Conservation (phyloP, 1,140 invertebrate genomes). For the Hypsibius dujardini region DNA sequence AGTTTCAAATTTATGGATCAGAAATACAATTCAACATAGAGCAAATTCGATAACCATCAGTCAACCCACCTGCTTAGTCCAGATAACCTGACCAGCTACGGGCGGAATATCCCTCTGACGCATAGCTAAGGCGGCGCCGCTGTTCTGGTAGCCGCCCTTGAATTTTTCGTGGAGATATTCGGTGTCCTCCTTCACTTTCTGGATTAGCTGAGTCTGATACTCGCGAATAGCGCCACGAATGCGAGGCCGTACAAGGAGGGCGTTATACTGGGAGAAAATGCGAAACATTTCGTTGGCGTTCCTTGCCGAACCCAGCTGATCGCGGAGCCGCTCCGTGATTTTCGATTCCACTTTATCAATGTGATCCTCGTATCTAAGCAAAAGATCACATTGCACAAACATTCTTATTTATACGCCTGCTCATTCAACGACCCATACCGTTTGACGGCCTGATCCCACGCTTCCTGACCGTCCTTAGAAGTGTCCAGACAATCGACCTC, state of each 20-base stretch:
- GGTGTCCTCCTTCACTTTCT: conserved; percentile 96
- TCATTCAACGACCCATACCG: conserved; percentile 29
- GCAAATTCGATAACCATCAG: not conserved
- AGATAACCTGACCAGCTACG: conserved; percentile 90
- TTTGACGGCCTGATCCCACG: conserved; percentile 89
- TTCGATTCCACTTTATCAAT: conserved; percentile 92
- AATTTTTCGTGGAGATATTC: conserved; percentile 93
- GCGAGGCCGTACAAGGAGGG: conserved; percentile 89
- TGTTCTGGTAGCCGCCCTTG: conserved; percentile 45
- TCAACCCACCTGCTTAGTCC: conserved; percentile 61
- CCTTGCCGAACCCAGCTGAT: conserved; percentile 90
- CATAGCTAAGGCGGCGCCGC: not conserved
- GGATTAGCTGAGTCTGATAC: conserved; percentile 97
- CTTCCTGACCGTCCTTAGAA: conserved; percentile 79
- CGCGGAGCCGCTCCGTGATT: conserved; percentile 83
- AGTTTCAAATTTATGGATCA: too few species aligned
- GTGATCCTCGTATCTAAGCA: conserved; percentile 65
- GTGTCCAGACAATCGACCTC: conserved; percentile 96
- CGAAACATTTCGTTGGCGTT: conserved; percentile 78
- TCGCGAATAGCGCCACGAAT: conserved; percentile 94
- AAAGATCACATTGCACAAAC: conserved; percentile 17
- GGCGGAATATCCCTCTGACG: conserved; percentile 80
- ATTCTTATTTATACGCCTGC: not conserved
- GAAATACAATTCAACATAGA: too few species aligned
- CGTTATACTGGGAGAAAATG: conserved; percentile 72